Base-by-base conservation (phyloP, 2,888 invertebrate species). In the Creontiades dilutus region DNA sequence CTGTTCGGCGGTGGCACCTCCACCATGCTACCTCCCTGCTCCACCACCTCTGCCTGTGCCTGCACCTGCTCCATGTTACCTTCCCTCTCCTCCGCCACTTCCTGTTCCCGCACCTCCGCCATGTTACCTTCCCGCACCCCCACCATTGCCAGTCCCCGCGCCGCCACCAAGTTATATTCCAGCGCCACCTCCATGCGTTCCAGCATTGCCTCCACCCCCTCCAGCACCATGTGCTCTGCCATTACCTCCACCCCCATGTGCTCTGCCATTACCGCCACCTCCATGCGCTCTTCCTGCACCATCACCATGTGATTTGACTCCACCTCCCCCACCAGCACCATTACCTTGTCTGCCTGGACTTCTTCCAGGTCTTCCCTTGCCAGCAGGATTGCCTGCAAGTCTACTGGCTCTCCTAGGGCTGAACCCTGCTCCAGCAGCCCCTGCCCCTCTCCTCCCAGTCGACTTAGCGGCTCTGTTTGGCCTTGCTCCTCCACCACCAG, bases 121-220 rank as follows among this genome's bases (percentile, higher is more conserved):
- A n/a, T 23, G 27, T 16, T 28, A 27, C 82, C 89, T 47, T 7
- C 28, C 28, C 16, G 14, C 28, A n/a, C 37, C 78, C 7, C 28
- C 28, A 7, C 28, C 78, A 46, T 82, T 68, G 37, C 37, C 57
- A 16, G 68, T 68, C 7, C 12, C 47, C 2, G 23, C 27, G 27
- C 76, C 76, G 27, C 27, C 27, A 14, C 76, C 57, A 37, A n/a
- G 82, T 27, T 68, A 76, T 52, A 52, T 82, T 19, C 82, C 82
- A 52, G 48, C 82, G 3, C 82, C 47, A 7, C 14, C 48, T 1
- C 81, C 48, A 61, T 48, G 13, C 27, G n/a, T 0, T 27, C 27
- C 48, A 5, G 11, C 82, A 12, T 5, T 14, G 23, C 82, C 27
- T 19, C 37, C 89, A 23, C 68, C 47, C 14, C 47, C 57, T 19